Percentiles rank a stretch among this genome's conserved stretches.
Evolutionary conservation across 2,888 invertebrate genomes (phyloP).

Genomic region (Fissipunctia ypsillon): DNA sequence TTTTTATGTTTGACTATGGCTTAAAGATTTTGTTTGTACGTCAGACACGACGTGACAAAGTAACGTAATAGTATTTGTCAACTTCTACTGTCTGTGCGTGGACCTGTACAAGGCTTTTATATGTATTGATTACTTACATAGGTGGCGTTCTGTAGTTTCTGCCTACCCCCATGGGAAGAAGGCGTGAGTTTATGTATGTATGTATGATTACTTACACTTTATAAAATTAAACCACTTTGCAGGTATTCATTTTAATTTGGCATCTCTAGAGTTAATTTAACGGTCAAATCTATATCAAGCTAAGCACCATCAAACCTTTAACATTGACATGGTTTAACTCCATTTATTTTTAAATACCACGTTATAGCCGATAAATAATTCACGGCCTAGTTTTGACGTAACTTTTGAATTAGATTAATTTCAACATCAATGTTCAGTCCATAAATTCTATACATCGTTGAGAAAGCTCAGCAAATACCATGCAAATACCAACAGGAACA

Average conservation of each 20-base stretch:
- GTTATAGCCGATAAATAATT: slow-evolving; percentile 39
- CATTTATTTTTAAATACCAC: slow-evolving; percentile 46
- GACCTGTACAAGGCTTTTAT: not conserved
- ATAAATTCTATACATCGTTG: slow-evolving; percentile 28
- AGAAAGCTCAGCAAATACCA: slow-evolving; percentile 34
- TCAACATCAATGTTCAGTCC: slow-evolving; percentile 45
- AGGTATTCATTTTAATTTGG: not conserved
- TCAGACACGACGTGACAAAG: not conserved
- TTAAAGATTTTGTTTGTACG: slow-evolving; percentile 14
- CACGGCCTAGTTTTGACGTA: slow-evolving; percentile 42
- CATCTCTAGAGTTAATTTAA: slow-evolving; percentile 4
- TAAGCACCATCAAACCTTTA: slow-evolving; percentile 25
- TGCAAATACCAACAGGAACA: not conserved
- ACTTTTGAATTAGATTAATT: slow-evolving; percentile 57
- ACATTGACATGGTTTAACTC: slow-evolving; percentile 49
- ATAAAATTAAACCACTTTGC: not conserved
- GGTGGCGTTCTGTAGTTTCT: too few species aligned
- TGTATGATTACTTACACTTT: too few species aligned
- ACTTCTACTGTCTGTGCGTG: not conserved
- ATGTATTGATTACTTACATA: not conserved
- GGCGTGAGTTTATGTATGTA: too few species aligned
- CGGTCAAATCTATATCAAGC: slow-evolving; percentile 1
- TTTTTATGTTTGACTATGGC: not conserved
- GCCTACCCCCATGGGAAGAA: too few species aligned
- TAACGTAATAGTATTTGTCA: not conserved